Percentiles rank a stretch among this genome's conserved stretches.
Evolutionary conservation across 2,888 invertebrate genomes (phyloP).

Genomic region (Andrena hattorfiana): DNA sequence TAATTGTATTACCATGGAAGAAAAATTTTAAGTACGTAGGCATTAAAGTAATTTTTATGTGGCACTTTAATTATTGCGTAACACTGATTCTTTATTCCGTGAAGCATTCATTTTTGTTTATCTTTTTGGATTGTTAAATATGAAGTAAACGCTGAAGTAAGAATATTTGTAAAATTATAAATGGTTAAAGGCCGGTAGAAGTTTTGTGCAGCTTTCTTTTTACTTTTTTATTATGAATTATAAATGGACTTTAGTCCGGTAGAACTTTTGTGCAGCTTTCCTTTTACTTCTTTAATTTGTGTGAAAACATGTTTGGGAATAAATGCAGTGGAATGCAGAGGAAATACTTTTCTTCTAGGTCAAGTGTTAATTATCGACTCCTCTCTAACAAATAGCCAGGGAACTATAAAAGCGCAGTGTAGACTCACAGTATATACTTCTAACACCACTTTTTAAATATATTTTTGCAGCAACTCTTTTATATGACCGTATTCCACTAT

Average conservation of each 20-base stretch:
- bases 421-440: neutral
- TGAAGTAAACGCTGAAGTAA: too few species aligned
- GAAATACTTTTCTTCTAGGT: constrained; percentile 32
- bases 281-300: neutral
- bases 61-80: too few species aligned
- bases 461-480: neutral
- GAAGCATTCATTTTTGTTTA: too few species aligned
- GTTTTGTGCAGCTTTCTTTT: neutral
- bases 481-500: neutral
- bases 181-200: neutral
- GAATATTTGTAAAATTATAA: neutral
- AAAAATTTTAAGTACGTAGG: too few species aligned
- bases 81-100: too few species aligned
- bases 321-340: constrained; percentile 25
- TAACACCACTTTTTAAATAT: too few species aligned
- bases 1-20: neutral
- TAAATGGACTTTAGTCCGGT: too few species aligned
- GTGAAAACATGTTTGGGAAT: constrained; percentile 4
- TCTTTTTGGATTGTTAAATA: too few species aligned
- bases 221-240: too few species aligned
- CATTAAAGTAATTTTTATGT: too few species aligned
- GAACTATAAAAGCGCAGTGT: constrained; percentile 10
- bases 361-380: constrained; percentile 33
- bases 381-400: constrained; percentile 17
- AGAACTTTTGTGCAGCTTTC: neutral